Evolutionary conservation across 2,797 vertebrate genomes (phyloP).

Genomic region (Morelia viridis): DNA sequence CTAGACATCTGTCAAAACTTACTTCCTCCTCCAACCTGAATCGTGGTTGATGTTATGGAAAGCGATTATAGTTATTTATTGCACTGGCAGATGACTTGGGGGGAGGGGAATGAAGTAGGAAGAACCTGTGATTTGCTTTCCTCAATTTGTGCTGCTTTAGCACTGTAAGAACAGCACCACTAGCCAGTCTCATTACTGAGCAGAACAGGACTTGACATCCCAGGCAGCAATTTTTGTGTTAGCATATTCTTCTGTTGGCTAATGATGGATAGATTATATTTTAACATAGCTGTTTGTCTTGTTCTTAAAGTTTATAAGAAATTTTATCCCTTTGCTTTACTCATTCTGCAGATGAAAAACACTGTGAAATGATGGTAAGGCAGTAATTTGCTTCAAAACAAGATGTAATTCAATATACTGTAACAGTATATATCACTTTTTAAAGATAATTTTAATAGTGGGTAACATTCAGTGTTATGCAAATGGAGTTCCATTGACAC

Average conservation of each 20-base stretch:
- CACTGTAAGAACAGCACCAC: background rate
- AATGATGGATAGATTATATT: background rate
- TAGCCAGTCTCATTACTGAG: background rate
- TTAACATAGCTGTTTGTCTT: background rate
- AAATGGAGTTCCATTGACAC: background rate
- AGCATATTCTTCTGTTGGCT: background rate
- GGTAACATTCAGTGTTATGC: background rate
- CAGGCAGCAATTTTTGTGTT: background rate
- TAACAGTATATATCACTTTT: background rate
- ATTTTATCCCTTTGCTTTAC: background rate
- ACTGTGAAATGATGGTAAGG: conserved; percentile 19
- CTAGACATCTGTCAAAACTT: no score
- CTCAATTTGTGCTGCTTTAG: background rate
- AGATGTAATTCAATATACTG: background rate
- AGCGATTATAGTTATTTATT: no score
- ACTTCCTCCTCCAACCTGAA: no score
- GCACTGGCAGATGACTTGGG: background rate
- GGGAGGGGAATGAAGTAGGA: background rate
- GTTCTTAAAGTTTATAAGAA: conserved; percentile 28
- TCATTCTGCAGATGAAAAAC: conserved; percentile 21
- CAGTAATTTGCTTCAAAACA: conserved; percentile 18
- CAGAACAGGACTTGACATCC: background rate
- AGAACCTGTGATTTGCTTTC: background rate
- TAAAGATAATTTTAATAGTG: background rate
- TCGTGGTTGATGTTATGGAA: no score